phyloP scores from a whole-genome alignment of 2,888 invertebrate genomes.

The Hipparchia semele region DNA sequence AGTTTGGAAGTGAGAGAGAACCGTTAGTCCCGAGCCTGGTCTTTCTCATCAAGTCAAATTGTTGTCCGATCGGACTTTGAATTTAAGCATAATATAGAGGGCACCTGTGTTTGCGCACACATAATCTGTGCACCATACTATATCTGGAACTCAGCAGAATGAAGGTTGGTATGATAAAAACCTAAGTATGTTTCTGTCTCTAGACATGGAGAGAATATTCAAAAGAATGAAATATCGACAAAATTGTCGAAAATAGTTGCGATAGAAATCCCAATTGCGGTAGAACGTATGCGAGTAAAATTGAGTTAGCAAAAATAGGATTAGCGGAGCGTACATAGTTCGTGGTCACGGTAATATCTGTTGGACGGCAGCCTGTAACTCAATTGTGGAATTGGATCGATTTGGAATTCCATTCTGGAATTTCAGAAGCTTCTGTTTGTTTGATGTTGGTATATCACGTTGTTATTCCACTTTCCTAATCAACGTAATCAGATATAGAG shows the following conservation, averaged over 20 bases:
- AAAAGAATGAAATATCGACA: conserved; percentile 12
- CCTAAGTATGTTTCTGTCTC: neutral
- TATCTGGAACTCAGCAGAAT: too few relatives aligned
- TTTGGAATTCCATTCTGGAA: conserved; percentile 53
- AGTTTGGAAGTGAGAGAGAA: too few relatives aligned
- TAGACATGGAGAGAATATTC: neutral
- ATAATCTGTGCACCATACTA: too few relatives aligned
- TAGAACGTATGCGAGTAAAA: conserved; percentile 39
- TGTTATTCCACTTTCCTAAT: neutral
- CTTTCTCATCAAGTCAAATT: too few relatives aligned
- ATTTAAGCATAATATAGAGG: too few relatives aligned
- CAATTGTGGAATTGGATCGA: conserved; percentile 53
- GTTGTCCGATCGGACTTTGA: too few relatives aligned
- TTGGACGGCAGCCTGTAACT: conserved; percentile 55
- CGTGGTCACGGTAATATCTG: conserved; percentile 48
- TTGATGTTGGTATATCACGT: neutral
- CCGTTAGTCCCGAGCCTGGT: too few relatives aligned
- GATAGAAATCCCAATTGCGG: conserved; percentile 14
- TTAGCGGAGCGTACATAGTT: conserved; percentile 49
- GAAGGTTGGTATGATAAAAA: neutral
- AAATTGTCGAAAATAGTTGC: conserved; percentile 11
- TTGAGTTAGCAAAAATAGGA: conserved; percentile 60
- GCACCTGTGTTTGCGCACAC: too few relatives aligned
- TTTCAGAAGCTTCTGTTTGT: conserved; percentile 43
- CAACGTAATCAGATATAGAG: neutral